Evolutionary conservation across 2,888 invertebrate genomes (phyloP).

Genomic region (Glyphotaelius pellucidus): DNA sequence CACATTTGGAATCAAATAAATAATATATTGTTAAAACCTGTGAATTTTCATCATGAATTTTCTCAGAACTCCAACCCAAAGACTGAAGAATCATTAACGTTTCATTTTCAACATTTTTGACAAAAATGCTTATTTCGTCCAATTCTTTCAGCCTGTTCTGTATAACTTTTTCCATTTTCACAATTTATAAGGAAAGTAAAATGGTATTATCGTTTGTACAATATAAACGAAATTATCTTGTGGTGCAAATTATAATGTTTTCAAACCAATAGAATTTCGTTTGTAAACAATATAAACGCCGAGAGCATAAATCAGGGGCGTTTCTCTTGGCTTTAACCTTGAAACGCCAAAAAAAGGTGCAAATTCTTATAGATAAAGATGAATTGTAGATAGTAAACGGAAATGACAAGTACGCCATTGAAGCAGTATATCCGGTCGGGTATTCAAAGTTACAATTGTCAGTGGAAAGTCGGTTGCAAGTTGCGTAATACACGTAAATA

Average conservation of each 20-base stretch:
- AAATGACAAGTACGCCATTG: no score
- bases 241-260: no score
- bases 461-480: no score
- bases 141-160: constrained; percentile 45
- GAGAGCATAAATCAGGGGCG: no score
- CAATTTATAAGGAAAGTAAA: background rate
- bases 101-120: constrained; percentile 48
- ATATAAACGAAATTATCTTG: no score
- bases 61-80: constrained; percentile 57
- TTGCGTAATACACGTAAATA: no score
- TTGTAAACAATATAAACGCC: background rate
- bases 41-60: background rate
- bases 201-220: background rate
- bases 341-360: no score
- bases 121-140: constrained; percentile 46
- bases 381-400: no score
- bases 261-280: background rate
- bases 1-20: background rate
- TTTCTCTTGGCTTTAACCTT: no score
- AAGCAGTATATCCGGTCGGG: no score
- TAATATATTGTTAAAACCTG: constrained; percentile 7
- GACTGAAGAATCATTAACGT: constrained; percentile 52
- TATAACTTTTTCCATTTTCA: background rate
- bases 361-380: no score
- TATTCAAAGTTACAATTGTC: no score